Base-by-base conservation (phyloP, 2,888 invertebrate species). In the Heteromurus nitidus region DNA sequence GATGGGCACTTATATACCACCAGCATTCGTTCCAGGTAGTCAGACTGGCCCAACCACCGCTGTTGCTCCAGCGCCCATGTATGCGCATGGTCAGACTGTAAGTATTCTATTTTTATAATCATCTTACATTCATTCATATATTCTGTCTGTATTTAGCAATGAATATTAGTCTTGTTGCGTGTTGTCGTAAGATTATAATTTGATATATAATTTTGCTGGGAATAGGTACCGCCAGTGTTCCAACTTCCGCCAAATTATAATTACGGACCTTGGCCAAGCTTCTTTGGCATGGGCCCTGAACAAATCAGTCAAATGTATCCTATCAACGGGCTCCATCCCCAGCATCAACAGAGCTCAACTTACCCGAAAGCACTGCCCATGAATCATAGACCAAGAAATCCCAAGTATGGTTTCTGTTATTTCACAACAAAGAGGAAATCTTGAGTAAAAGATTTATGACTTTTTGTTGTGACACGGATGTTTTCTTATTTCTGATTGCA, bases 261-360 rank as follows among this genome's bases (percentile, higher is more conserved):
- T 31, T 85, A 84, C 55, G 83, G 84, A 26, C 74, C 85, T 3
- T 83, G 83, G 83, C 75, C 72, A 42, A 68, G 69, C 20, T 83
- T 58, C 50, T 83, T 75, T 69, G 83, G 80, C n/a, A 70, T 83
- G 73, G 74, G 73, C 9, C 74, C 47, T 60, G 80, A 80, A 16
- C 80, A 80, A 77, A 92, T 94, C 88, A 91, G 92, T 86, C 91
- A 92, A 88, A 92, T 94, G 83, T 94, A 93, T 89, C 92, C 93
- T 82, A 91, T 93, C 88, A 94, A 94, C 89, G 94, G 94, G 76
- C 90, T 94, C 86, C 91, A 93, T 79, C 93, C 93, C 65, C 93
- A 93, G 88, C 92, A 92, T 88, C 90, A 91, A 86, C 91, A 91
- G 86, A 90, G 90, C 83, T 88, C 91, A 82, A 90, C 90, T 88